Percentiles rank a stretch among this genome's conserved stretches.
phyloP scores from a whole-genome alignment of 2,888 invertebrate genomes.

The Clanis bilineata region DNA sequence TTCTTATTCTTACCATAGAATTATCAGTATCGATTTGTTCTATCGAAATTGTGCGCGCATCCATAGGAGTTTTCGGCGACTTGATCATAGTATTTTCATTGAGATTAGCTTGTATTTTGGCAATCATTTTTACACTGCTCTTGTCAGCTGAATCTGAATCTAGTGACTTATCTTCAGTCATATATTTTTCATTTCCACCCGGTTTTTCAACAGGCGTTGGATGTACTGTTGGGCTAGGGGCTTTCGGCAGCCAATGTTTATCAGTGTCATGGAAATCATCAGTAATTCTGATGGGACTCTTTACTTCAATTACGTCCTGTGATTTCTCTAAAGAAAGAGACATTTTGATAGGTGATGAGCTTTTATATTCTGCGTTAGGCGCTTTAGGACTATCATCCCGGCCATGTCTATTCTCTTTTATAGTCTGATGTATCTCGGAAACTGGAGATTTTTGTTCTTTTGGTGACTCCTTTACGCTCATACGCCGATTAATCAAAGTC shows the following conservation, averaged over 20 bases:
- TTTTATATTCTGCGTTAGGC: slow-evolving; percentile 28
- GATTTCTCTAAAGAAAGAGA: slow-evolving; percentile 34
- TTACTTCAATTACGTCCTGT: slow-evolving; percentile 44
- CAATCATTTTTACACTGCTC: slow-evolving; percentile 73
- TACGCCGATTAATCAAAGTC: slow-evolving; percentile 34
- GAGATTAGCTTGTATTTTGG: slow-evolving; percentile 74
- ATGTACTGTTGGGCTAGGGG: slow-evolving; percentile 61
- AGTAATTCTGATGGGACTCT: slow-evolving; percentile 43
- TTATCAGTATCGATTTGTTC: slow-evolving; percentile 65
- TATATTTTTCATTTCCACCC: slow-evolving; percentile 71
- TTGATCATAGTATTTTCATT: slow-evolving; percentile 79
- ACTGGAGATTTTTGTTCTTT: slow-evolving; percentile 29
- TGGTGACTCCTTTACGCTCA: slow-evolving; percentile 45
- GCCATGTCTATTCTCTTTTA: slow-evolving; percentile 36
- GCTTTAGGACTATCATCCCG: slow-evolving; percentile 30
- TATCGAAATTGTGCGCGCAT: slow-evolving; percentile 65
- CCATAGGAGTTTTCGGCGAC: slow-evolving; percentile 77
- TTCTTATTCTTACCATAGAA: slow-evolving; percentile 48
- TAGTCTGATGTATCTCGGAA: slow-evolving; percentile 37
- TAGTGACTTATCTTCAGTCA: slow-evolving; percentile 72
- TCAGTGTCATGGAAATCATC: slow-evolving; percentile 57
- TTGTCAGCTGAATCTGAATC: slow-evolving; percentile 70
- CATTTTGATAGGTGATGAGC: slow-evolving; percentile 50
- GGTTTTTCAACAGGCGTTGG: slow-evolving; percentile 71
- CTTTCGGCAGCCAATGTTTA: slow-evolving; percentile 69